phyloP scores from a whole-genome alignment of 2,888 invertebrate species.

The Onchidella celtica region DNA sequence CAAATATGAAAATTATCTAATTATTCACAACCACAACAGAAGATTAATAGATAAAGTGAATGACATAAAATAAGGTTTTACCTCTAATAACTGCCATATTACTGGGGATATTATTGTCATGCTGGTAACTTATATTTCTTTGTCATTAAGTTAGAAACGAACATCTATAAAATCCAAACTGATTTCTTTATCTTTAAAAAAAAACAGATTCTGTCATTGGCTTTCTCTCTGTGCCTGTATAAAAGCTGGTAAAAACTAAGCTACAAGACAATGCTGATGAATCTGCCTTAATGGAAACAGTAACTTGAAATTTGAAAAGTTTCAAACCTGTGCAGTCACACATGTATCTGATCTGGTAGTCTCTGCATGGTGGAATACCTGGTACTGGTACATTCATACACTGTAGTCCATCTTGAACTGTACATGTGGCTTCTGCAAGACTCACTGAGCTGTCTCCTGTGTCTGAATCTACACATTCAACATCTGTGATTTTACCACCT shows the following conservation, averaged over 20 bases:
- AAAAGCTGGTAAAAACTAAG: neutral
- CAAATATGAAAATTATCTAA: too few relatives aligned
- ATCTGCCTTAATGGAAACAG: too few relatives aligned
- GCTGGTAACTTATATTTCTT: too few relatives aligned
- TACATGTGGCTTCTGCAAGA: constrained; percentile 44
- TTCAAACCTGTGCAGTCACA: constrained; percentile 81
- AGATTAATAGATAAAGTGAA: too few relatives aligned
- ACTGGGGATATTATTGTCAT: too few relatives aligned
- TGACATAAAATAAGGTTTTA: too few relatives aligned
- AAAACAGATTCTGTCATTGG: too few relatives aligned
- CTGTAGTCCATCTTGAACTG: constrained; percentile 41
- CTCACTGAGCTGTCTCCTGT: constrained; percentile 29
- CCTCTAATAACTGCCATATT: too few relatives aligned
- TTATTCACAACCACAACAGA: too few relatives aligned
- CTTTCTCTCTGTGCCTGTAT: neutral
- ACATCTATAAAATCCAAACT: neutral
- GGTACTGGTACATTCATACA: constrained; percentile 41
- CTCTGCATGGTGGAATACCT: constrained; percentile 61
- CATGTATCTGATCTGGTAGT: constrained; percentile 75
- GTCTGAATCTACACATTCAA: constrained; percentile 42
- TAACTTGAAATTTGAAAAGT: neutral
- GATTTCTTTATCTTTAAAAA: neutral
- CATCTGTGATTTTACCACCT: constrained; percentile 55
- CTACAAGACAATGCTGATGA: too few relatives aligned
- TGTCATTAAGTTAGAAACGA: too few relatives aligned